phyloP scores from a whole-genome alignment of 2,888 invertebrate genomes.

The Yponomeuta cagnagella region DNA sequence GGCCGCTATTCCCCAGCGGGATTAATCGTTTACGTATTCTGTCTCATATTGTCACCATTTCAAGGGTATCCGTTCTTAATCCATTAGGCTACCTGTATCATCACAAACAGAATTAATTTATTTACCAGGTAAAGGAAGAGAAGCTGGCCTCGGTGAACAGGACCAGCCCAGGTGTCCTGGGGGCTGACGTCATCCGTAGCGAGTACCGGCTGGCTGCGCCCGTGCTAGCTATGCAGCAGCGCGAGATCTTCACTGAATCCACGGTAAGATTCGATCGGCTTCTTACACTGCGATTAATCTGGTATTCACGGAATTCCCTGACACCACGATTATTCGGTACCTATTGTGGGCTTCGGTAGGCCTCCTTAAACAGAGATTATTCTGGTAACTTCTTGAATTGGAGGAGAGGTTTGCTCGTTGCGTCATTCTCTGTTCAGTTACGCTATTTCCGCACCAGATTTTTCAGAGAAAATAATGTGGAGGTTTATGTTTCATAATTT shows the following conservation, averaged over 20 bases:
- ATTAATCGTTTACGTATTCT: too few species aligned
- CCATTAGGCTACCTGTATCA: background rate
- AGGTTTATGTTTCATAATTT: too few species aligned
- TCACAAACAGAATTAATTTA: background rate
- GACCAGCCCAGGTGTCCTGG: constrained; percentile 32
- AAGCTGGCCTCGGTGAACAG: constrained; percentile 40
- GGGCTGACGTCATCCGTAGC: constrained; percentile 62
- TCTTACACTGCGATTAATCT: background rate
- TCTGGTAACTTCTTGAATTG: too few species aligned
- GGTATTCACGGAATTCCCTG: background rate
- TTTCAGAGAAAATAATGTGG: too few species aligned
- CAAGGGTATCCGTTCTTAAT: background rate
- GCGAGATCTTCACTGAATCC: constrained; percentile 81
- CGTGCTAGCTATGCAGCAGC: constrained; percentile 69
- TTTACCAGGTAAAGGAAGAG: constrained; percentile 55
- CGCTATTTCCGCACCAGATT: too few species aligned
- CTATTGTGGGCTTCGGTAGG: too few species aligned
- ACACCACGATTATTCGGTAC: background rate
- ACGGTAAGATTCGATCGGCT: constrained; percentile 52
- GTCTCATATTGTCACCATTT: too few species aligned
- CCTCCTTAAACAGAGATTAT: too few species aligned
- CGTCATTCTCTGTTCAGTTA: too few species aligned
- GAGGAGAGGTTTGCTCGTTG: too few species aligned
- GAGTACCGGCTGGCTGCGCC: constrained; percentile 58
- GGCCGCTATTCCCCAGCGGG: too few species aligned